A percentile compares a stretch with the other conserved stretches of the same genome.
Conservation (phyloP, 2,888 invertebrate genomes). For the Camptogramma bilineatum region DNA sequence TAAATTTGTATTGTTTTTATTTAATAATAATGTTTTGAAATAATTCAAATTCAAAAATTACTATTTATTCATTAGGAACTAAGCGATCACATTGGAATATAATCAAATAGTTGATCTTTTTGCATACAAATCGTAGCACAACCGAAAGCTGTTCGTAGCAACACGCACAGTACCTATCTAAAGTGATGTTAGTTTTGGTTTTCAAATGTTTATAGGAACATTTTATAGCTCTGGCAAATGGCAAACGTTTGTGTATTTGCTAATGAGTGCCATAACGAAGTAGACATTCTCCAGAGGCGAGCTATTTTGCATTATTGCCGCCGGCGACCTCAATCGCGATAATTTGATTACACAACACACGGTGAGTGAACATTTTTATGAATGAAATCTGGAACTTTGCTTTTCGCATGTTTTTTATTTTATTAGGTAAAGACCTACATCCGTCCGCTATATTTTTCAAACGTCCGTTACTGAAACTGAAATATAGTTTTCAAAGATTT, state of each 20-base stretch:
- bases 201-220: conserved; percentile 6
- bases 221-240: conserved; percentile 3
- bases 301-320: conserved; percentile 55
- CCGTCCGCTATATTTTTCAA: conserved; percentile 59
- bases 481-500: conserved; percentile 53
- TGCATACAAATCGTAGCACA: too few species aligned
- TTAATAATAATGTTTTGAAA: too few species aligned
- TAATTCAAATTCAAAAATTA: too few species aligned
- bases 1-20: too few species aligned
- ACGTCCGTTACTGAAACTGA: conserved; percentile 54
- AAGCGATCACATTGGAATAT: too few species aligned
- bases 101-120: too few species aligned
- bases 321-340: conserved; percentile 65
- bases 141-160: neutral
- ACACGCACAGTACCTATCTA: neutral
- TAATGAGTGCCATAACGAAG: conserved; percentile 45
- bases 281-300: conserved; percentile 52
- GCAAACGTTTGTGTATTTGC: conserved; percentile 19
- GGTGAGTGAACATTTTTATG: conserved; percentile 66
- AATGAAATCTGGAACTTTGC: conserved; percentile 68
- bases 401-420: conserved; percentile 63
- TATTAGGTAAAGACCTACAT: conserved; percentile 66
- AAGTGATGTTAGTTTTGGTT: neutral
- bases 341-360: conserved; percentile 70
- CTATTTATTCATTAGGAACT: too few species aligned